phyloP scores from a whole-genome alignment of 2,888 invertebrate genomes.

The Empis livida region DNA sequence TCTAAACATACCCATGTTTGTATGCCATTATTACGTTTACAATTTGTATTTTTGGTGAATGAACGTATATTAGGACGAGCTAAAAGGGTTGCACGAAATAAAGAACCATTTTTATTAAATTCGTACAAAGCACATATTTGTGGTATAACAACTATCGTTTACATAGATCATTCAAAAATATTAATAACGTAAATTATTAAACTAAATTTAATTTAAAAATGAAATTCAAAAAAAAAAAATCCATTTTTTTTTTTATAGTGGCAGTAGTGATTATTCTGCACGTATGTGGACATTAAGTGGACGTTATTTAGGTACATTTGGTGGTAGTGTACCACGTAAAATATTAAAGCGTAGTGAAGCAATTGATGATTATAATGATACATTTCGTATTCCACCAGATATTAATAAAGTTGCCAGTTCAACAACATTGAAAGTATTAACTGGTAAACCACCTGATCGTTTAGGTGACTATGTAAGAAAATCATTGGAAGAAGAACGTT shows the following conservation, averaged over 20 bases:
- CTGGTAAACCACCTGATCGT: conserved; percentile 8
- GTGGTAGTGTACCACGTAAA: conserved; percentile 51
- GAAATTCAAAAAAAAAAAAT: neutral
- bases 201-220: too few relatives aligned
- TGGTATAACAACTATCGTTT: conserved; percentile 52
- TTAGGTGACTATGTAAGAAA: conserved; percentile 1
- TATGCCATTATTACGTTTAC: conserved; percentile 49
- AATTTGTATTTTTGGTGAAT: conserved; percentile 61
- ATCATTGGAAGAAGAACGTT: neutral
- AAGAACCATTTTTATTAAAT: conserved; percentile 49
- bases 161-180: conserved; percentile 50
- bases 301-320: conserved; percentile 58
- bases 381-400: conserved; percentile 57
- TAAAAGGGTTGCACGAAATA: conserved; percentile 44
- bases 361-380: conserved; percentile 24
- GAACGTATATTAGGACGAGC: conserved; percentile 55
- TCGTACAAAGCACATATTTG: conserved; percentile 59
- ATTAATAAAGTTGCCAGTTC: conserved; percentile 59
- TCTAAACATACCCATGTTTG: conserved; percentile 38
- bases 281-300: conserved; percentile 65
- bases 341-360: conserved; percentile 34
- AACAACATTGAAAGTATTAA: conserved; percentile 58
- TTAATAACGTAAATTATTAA: conserved; percentile 46
- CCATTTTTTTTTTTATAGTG: conserved; percentile 29
- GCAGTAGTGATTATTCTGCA: conserved; percentile 57